Evolutionary conservation across 2,113 vertebrate species (phyloP).

Genomic region (Sylvietta virens): DNA sequence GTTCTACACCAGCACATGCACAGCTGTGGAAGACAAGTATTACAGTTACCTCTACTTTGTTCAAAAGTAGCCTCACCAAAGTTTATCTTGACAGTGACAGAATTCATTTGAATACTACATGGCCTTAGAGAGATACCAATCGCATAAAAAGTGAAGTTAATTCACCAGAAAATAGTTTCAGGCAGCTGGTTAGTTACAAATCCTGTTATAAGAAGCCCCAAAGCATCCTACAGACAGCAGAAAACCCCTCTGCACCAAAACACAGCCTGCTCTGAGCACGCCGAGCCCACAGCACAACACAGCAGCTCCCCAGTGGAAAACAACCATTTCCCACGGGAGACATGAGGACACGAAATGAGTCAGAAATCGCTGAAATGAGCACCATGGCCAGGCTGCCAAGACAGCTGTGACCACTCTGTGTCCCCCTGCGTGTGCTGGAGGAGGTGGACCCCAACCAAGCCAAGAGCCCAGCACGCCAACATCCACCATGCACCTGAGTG

Average conservation of each 20-base stretch:
- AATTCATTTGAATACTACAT: not conserved
- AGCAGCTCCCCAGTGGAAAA: too few species aligned
- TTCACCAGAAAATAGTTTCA: not conserved
- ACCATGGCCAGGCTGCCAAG: not conserved
- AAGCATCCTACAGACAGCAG: too few species aligned
- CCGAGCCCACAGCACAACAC: too few species aligned
- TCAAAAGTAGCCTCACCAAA: not conserved
- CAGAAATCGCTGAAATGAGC: not conserved
- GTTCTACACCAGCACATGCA: accelerated
- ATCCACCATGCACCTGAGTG: accelerated
- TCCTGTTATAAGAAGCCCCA: not conserved
- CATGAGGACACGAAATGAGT: not conserved
- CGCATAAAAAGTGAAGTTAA: not conserved
- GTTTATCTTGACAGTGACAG: not conserved
- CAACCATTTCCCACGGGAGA: not conserved
- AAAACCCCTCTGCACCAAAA: not conserved
- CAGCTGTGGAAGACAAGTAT: not conserved
- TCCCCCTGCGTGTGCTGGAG: accelerated
- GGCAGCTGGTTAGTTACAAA: not conserved
- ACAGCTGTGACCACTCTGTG: not conserved
- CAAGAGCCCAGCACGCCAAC: not conserved
- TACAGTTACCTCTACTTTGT: not conserved
- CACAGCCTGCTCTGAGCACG: not conserved
- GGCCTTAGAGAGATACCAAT: not conserved
- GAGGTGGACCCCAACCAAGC: not conserved